Percentiles rank a stretch among this genome's conserved stretches.
These are phyloP conservation scores for Parus major DNA, from an alignment of 2,113 vertebrate genomes.

Conservation along the genomic window DNA sequence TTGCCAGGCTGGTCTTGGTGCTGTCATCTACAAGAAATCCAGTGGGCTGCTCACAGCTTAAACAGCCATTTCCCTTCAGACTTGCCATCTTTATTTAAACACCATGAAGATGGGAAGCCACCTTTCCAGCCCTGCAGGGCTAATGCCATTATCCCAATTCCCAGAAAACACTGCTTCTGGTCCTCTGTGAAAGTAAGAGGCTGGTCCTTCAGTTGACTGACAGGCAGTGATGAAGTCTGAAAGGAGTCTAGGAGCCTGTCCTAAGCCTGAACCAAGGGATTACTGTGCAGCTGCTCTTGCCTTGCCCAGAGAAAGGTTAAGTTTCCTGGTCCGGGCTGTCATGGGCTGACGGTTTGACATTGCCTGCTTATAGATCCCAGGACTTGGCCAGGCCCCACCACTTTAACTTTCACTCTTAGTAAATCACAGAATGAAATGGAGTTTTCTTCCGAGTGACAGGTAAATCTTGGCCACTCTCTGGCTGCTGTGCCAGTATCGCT, in stretches of 20 bases:
- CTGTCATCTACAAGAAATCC: neutral
- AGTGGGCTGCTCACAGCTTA: neutral
- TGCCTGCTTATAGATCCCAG: neutral
- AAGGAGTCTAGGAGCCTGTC: neutral
- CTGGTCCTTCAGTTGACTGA: neutral
- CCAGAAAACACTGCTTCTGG: neutral
- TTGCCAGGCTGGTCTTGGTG: neutral
- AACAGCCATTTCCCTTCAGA: neutral
- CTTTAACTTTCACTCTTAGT: constrained; percentile 64
- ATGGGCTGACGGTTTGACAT: neutral
- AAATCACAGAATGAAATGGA: constrained; percentile 76
- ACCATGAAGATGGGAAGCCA: neutral
- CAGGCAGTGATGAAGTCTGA: neutral
- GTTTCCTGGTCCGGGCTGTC: neutral
- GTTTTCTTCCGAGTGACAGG: constrained; percentile 78
- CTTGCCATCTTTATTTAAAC: neutral
- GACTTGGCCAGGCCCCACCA: constrained; percentile 6
- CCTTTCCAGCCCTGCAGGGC: neutral
- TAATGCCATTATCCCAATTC: neutral
- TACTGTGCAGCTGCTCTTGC: neutral
- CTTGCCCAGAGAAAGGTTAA: neutral
- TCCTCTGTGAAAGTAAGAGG: neutral
- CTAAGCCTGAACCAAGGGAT: neutral
- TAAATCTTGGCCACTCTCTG: constrained; percentile 70
- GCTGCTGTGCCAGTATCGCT: constrained; percentile 29